A percentile compares a stretch with the other conserved stretches of the same genome.
phyloP scores from a whole-genome alignment of 2,797 vertebrate species.

The Intellagama lesueurii region DNA sequence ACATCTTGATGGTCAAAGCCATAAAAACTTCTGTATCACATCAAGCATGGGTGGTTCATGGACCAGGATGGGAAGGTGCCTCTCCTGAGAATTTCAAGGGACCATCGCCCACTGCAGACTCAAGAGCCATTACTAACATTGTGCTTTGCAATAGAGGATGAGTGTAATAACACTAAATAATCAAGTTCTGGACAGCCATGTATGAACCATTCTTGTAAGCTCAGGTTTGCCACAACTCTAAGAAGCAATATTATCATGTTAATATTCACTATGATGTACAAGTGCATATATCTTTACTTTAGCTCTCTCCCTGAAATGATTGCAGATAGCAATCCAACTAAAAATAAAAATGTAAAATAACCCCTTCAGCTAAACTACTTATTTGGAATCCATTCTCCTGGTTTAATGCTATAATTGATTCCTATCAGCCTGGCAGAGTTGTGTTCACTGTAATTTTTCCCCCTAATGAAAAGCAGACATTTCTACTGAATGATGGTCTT shows the following conservation, averaged over 20 bases:
- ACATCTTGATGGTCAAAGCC: neutral
- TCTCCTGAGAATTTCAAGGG: neutral
- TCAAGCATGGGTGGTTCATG: no score
- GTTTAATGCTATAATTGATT: slow-evolving; percentile 22
- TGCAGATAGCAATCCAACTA: slow-evolving; percentile 16
- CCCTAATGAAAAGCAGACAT: neutral
- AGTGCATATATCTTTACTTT: neutral
- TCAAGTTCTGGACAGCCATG: neutral
- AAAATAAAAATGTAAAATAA: slow-evolving; percentile 6
- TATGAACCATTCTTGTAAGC: neutral
- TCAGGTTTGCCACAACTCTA: slow-evolving; percentile 1
- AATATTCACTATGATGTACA: neutral
- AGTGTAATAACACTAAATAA: neutral
- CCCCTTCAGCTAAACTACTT: neutral
- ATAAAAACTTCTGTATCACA: no score
- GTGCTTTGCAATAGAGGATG: neutral
- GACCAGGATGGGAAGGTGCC: neutral
- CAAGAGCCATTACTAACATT: neutral
- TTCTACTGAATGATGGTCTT: slow-evolving; percentile 26
- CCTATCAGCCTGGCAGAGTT: neutral
- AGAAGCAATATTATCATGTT: neutral
- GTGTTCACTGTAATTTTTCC: neutral
- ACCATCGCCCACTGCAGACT: neutral
- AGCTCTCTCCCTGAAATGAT: slow-evolving; percentile 3
- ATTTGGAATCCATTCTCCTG: neutral